Evolutionary conservation across 2,888 invertebrate genomes (phyloP), one percentile per base, ranked within the genome.

Genomic region (Unio pictorum): DNA sequence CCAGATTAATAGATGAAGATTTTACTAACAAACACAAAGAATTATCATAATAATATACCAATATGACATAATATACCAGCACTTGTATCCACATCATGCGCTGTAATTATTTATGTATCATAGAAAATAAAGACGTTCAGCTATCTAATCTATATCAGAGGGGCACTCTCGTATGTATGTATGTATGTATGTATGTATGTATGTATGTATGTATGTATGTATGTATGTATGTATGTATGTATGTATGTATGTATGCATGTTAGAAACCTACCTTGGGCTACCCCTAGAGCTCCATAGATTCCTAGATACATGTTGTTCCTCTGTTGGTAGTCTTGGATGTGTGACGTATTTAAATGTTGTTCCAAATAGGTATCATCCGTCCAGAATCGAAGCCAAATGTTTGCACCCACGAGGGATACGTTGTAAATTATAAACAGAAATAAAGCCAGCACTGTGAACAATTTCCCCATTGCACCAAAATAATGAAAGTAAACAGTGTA

Each of bases 401-500:
- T 87, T 34, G 87, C 81, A 26, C 74, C 72, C 4, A 89, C 82
- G 61, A 81, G 80, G n/a, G 80, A 76, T 0, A 73, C 81, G 73
- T 88, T 87, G 73, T 85, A 88, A 7, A 81, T 11, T 18, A 85
- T 67, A 70, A 86, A 89, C 68, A 86, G 72, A 0, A 83, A 92
- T 88, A 97, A 95, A 91, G 97, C 93, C 0, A 94, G 72, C 68
- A 96, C 91, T 3, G 97, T 95, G 34, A 94, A 89, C 0, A 94
- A 93, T 65, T 95, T 91, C 68, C 94, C 91, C 80, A 95, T 89
- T 63, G 98, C 96, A 90, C 93, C 93, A 77, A 97, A 91, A 89
- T 98, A 99, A 89, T 96, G 94, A 83, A 94, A 93, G 91, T 98
- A 98, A 0, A 99, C 97, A 73, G 92, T 91, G 93, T 94, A 94